Evolutionary conservation across 2,113 vertebrate genomes (phyloP).

Genomic region (Geococcyx californianus): DNA sequence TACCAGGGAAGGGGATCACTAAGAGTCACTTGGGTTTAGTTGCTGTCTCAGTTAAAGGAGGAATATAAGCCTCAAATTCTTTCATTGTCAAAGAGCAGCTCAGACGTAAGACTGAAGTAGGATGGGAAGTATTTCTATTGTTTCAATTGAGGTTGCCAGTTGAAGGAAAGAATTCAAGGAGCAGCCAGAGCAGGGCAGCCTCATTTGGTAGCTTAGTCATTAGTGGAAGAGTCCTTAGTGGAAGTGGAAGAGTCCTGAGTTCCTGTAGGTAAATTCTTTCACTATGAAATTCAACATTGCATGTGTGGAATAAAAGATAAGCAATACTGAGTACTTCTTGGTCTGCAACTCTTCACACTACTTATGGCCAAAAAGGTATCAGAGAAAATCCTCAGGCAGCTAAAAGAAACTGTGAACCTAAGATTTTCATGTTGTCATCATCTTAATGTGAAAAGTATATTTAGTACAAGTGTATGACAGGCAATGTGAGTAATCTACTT

Average conservation of each 20-base stretch:
- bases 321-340: background rate
- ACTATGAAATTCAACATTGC: background rate
- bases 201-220: rapidly evolving
- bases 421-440: background rate
- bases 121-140: background rate
- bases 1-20: background rate
- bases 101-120: background rate
- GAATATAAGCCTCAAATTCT: background rate
- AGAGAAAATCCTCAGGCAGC: background rate
- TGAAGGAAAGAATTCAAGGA: background rate
- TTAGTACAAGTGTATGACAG: background rate
- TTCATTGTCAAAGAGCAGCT: background rate
- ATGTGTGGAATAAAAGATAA: background rate
- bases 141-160: background rate
- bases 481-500: background rate
- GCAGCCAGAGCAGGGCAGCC: background rate
- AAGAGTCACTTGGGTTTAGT: background rate
- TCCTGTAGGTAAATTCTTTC: background rate
- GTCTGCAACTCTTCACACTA: background rate
- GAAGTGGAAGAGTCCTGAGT: background rate
- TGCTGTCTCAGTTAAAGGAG: background rate
- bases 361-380: background rate
- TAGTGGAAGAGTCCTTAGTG: background rate
- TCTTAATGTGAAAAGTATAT: background rate
- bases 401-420: background rate